Evolutionary conservation across 2,888 invertebrate species (phyloP), one percentile per base, ranked within the genome.

Genomic region (Aphodius sticticus): DNA sequence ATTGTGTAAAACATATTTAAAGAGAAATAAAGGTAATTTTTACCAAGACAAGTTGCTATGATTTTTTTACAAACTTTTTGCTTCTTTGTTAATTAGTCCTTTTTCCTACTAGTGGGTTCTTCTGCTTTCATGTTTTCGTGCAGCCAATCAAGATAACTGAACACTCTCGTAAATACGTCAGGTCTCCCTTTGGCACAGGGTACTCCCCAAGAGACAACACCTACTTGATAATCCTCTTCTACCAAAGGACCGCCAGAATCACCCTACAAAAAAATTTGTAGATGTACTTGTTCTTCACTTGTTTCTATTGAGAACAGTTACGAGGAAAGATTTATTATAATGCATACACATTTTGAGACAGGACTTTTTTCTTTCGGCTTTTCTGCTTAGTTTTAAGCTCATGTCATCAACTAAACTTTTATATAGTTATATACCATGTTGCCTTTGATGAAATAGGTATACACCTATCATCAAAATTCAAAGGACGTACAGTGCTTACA

Each of bases 191-290:
- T 87, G 36, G 89, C 90, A 79, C 90, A 90, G 0, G 90, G 90
- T 75, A 85, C 86, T 16, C 90, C 90, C 90, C 90, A 90, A 1
- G 90, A 90, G 53, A 90, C 90, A 2, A 90, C 84, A 3, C 90
- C 90, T 14, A 90, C 87, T 0, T 93, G 93, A 80, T 91, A 89
- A 0, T 92, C 92, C 0, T 87, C 87, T 37, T 89, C 88, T 0
- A 89, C 90, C 15, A 91, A 86, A 0, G 93, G 92, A 82, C 93
- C 93, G 35, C 93, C 88, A 83, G 93, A 92, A 0, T 92, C 91
- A 26, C 90, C 86, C 82, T 84, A 77, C 38, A 79, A 77, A 15
- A 79, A 71, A 70, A 53, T 53, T 12, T 9, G 7, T 9, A 53
- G 7, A 53, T 53, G 7, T 53, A 71, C 16, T 6, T 38, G 26